Evolutionary conservation across 1,140 invertebrate species (phyloP), one percentile per base, ranked within the genome.

Genomic region (Brachionus manjavacas): DNA sequence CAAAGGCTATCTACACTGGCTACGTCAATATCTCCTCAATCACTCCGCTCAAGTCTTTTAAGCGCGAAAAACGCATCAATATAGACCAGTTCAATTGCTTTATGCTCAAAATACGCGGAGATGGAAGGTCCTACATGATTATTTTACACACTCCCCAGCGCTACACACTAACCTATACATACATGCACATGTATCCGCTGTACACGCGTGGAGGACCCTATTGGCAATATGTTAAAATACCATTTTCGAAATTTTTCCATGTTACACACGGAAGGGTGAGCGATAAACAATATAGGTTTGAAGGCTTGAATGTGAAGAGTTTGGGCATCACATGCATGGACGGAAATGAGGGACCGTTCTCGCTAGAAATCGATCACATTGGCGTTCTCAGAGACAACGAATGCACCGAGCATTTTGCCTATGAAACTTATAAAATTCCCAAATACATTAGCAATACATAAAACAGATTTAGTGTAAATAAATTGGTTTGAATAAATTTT

Each of bases 161-260:
- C 78, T 94, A 92, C 87, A 95, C 97, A 88, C 88, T 96, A 9
- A 90, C 91, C 12, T 96, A 94, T 93, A 93, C 95, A 88, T 94
- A 97, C 90, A 91, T 93, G 16, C 95, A 93, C 88, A 91, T 92
- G 86, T 97, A 93, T 90, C 91, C 93, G 0, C 87, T 98, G 0
- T 95, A 93, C 87, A 99, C 96, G 0, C 92, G 95, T 89, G 96
- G 96, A 64, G 96, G 96, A 0, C 96, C 96, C 8, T 97, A 98
- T 88, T 98, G 96, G 96, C 96, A 98, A 91, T 90, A 93, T 84
- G 92, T 93, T 1, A 94, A 93, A 93, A 95, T 99, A 87, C 97
- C 97, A 20, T 96, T 99, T 91, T 96, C 95, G 4, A 97, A 96
- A 89, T 98, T 98, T 89, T 92, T 94, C 80, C 89, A 95, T 14